A percentile compares a stretch with the other conserved stretches of the same genome.
Conservation (phyloP, 2,113 vertebrate species). For the Dissostichus mawsoni region DNA sequence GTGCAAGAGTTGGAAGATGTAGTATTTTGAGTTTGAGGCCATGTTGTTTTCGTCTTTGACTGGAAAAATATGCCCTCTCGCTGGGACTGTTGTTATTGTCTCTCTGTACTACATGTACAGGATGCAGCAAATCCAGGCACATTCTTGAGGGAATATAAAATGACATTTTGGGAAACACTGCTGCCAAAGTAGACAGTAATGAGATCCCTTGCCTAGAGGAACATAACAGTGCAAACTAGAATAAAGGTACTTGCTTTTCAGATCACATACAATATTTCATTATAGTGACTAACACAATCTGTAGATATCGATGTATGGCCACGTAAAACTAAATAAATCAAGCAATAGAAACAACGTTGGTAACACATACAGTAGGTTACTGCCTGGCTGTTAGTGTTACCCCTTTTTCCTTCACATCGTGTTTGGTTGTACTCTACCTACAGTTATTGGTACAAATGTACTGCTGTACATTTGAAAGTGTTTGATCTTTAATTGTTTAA, state of each 20-base stretch:
- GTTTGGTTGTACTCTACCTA: not conserved
- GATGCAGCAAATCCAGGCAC: not conserved
- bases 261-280: not conserved
- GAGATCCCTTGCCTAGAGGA: not conserved
- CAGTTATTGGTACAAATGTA: not conserved
- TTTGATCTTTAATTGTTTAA: not conserved
- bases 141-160: not conserved
- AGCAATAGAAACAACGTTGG: not conserved
- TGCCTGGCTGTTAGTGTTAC: not conserved
- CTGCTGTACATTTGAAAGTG: not conserved
- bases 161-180: not conserved
- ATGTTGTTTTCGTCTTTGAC: not conserved
- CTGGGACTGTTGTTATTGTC: slow-evolving; percentile 9
- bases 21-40: not conserved
- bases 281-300: not conserved
- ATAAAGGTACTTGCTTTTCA: not conserved
- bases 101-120: not conserved
- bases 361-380: not conserved
- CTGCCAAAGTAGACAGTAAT: not conserved
- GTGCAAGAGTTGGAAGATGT: not conserved
- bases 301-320: not conserved
- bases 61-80: slow-evolving; percentile 4
- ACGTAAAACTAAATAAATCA: not conserved
- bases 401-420: not conserved
- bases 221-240: not conserved